Conservation (phyloP, 2,888 invertebrate species). For the Lithophane leautieri region DNA sequence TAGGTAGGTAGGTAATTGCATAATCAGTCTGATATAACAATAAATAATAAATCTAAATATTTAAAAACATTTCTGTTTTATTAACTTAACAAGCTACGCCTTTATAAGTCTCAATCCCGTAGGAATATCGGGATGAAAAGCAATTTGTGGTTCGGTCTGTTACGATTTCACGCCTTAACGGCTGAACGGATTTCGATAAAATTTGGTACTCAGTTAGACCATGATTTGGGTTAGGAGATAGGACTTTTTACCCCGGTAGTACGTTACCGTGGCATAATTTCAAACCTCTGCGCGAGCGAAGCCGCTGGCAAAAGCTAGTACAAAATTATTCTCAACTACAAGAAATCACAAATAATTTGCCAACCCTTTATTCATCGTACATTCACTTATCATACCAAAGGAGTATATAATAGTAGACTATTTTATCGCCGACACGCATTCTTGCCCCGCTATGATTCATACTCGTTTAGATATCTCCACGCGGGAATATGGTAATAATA, state of each 20-base stretch:
- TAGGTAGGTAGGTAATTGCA: no score
- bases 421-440: constrained; percentile 52
- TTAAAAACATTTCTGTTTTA: neutral
- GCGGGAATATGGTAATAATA: constrained; percentile 32
- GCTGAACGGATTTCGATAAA: no score
- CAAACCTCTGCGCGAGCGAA: neutral
- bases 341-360: neutral
- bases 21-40: neutral
- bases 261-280: neutral
- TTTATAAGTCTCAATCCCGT: no score
- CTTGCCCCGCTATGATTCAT: constrained; percentile 46
- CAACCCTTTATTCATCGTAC: constrained; percentile 7
- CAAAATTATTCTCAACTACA: neutral
- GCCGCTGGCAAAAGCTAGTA: neutral
- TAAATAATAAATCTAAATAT: neutral
- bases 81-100: neutral
- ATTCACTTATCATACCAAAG: constrained; percentile 43
- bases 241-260: neutral
- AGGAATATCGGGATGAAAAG: neutral
- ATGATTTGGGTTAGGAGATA: no score
- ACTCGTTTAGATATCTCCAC: constrained; percentile 4
- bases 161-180: neutral
- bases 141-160: neutral
- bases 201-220: neutral
- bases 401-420: constrained; percentile 24